These are phyloP conservation scores for Gonatopus flavifemur DNA, from an alignment of 1,140 invertebrate genomes.

Conservation along the genomic window DNA sequence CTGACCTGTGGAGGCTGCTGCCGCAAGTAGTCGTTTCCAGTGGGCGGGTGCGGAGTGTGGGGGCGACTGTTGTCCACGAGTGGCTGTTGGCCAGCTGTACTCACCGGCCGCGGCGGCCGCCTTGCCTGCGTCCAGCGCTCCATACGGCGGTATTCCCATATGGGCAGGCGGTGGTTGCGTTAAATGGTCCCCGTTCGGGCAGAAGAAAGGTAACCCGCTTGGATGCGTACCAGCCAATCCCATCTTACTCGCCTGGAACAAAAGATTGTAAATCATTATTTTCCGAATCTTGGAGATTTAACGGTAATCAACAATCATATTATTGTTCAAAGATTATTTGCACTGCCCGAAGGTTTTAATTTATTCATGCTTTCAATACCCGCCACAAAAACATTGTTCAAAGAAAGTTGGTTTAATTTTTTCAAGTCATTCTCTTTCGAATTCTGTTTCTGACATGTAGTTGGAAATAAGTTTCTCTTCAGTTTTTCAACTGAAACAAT, in stretches of 20 bases:
- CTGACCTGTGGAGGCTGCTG: slow-evolving; percentile 62
- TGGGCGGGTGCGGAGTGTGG: slow-evolving; percentile 6
- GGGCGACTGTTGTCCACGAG: slow-evolving; percentile 1
- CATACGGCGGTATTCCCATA: slow-evolving; percentile 93
- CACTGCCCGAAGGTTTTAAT: too few relatives aligned
- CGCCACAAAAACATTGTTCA: too few relatives aligned
- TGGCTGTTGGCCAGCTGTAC: slow-evolving; percentile 51
- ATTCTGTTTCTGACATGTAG: too few relatives aligned
- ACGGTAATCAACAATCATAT: too few relatives aligned
- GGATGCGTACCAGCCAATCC: slow-evolving; percentile 71
- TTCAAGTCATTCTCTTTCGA: too few relatives aligned
- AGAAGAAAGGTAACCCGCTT: slow-evolving; percentile 81
- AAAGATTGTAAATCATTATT: too few relatives aligned
- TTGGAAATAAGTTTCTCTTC: too few relatives aligned
- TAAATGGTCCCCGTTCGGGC: slow-evolving; percentile 80
- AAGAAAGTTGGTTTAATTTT: too few relatives aligned
- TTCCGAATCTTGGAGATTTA: too few relatives aligned
- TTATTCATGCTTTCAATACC: too few relatives aligned
- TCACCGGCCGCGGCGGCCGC: slow-evolving; percentile 59
- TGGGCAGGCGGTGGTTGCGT: slow-evolving; percentile 93
- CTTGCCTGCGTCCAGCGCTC: slow-evolving; percentile 76
- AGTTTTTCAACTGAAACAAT: too few relatives aligned
- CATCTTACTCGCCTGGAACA: slow-evolving; percentile 85
- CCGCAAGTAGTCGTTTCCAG: slow-evolving; percentile 60
- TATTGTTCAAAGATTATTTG: too few relatives aligned